Base-by-base conservation (phyloP, 2,888 invertebrate genomes). In the Stenoptilia bipunctidactyla region DNA sequence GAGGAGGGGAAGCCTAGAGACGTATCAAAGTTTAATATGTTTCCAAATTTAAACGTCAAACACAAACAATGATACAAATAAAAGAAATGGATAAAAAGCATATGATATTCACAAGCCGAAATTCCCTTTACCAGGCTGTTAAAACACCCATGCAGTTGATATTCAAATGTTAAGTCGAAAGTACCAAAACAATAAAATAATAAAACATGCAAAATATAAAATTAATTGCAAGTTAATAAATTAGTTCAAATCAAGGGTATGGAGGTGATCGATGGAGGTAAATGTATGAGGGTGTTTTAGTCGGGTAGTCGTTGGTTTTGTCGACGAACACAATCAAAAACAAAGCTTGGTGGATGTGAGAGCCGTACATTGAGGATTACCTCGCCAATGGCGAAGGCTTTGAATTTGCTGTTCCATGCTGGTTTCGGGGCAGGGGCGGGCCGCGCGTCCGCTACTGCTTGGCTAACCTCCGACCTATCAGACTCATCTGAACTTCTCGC, bases 1-100 rank as follows among this genome's bases (percentile, higher is more conserved):
- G 88, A 59, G 91, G 90, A 57, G 89, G 88, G 56, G 90, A 86
- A 67, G 86, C 82, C 85, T 85, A 72, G 42, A 69, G 61, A 50
- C 48, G 44, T 15, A 12, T 2, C 44, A 39, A 45, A 13, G 20
- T 40, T 36, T 27, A 41, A 15, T 14, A 38, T 34, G 13, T 12
- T 30, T 9, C 13, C 34, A 34, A 34, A 2, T 2, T 3, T 30
- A 8, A 4, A n/a, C 4, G 4, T 13, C 34, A 34, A 34, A 6
- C 13, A 34, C 13, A 13, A 34, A 6, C 4, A 33, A 4, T 6
- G 5, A 12, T 5, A 34, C 14, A 34, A 34, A 3, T 5, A 34
- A 38, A 33, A 40, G 12, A n/a, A 45, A 55, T 42, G 53, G 48
- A 72, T 66, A 70, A 70, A 65, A 79, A 79, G 80, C 79, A 61